Evolutionary conservation across 2,797 vertebrate species (phyloP), one percentile per base, ranked within the genome.

Genomic region (Morus bassanus): DNA sequence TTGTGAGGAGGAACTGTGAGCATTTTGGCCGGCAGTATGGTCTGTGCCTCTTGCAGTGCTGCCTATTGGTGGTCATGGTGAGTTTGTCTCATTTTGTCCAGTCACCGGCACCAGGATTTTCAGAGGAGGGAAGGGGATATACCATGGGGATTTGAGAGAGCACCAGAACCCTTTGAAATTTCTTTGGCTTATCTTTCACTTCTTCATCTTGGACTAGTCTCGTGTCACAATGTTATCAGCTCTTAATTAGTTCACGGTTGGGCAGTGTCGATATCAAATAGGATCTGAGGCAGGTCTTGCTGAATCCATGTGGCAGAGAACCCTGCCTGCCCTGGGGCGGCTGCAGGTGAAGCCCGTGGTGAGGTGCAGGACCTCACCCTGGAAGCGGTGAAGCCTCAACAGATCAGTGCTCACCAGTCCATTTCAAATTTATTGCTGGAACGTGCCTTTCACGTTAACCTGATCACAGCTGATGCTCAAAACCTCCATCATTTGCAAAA

Each of bases 291-390:
- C 19, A 50, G 35, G 11, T 56, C 45, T 51, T 59, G 46, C 70
- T 27, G 57, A 39, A 51, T 46, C 16, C 28, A 19, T 0, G 0
- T 18, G 76, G 41, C 41, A 51, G 39, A 27, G 39, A n/a, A 10
- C 30, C 33, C 13, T 2, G 0, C 63, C 45, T 45, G 28, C 11
- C 39, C 46, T 76, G 68, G 18, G 13, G 23, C 2, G 4, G 24
- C 67, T 63, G 54, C 0, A 0, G 10, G 27, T 4, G 4, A 48
- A 78, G 46, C 43, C 72, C 6, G 2, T 19, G n/a, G 18, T 33
- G 70, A 65, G 43, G 13, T 50, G 43, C 53, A 59, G n/a, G 25
- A 11, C 60, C 76, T 85, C 27, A 37, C 50, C 15, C 63, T 85
- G 79, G 9, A 28, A 48, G 39, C 0, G 0, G 2, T 25, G 39